These are phyloP conservation scores for Pipistrellus pygmaeus DNA, from an alignment of 2,797 vertebrate genomes.

Conservation along the genomic window DNA sequence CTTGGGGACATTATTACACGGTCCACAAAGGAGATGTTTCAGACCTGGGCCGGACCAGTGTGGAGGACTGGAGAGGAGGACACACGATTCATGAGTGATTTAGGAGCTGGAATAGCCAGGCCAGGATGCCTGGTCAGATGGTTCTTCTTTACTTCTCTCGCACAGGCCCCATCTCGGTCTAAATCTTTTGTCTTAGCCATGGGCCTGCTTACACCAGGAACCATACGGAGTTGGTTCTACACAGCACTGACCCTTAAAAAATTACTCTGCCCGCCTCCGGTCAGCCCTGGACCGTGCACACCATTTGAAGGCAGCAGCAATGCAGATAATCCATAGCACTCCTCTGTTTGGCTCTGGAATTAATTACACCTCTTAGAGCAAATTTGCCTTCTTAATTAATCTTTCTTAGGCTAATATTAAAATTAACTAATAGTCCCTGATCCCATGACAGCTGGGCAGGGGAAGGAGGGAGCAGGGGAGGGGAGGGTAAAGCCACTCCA, in stretches of 20 bases:
- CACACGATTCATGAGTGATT: not conserved
- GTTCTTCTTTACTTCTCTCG: not conserved
- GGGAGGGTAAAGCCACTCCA: not conserved
- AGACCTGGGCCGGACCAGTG: not conserved
- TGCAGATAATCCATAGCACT: constrained; percentile 38
- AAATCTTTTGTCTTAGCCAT: not conserved
- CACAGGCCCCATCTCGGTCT: not conserved
- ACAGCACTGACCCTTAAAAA: not conserved
- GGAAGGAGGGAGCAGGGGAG: not conserved
- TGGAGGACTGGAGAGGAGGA: not conserved
- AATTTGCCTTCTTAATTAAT: constrained; percentile 76
- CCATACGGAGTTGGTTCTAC: constrained; percentile 11
- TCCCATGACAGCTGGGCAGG: constrained; percentile 34
- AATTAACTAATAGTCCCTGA: constrained; percentile 72
- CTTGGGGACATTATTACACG: not conserved
- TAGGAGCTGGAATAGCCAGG: not conserved
- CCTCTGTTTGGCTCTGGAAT: constrained; percentile 68
- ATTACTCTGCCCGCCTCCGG: not conserved
- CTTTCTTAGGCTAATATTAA: constrained; percentile 76
- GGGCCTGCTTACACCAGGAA: not conserved
- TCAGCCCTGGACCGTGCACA: constrained; percentile 22
- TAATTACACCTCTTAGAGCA: constrained; percentile 79
- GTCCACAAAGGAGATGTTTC: not conserved
- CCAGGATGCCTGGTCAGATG: not conserved
- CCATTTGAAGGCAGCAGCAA: not conserved